Evolutionary conservation across 2,888 invertebrate species (phyloP), one percentile per base, ranked within the genome.

Genomic region (Mythimna impura): DNA sequence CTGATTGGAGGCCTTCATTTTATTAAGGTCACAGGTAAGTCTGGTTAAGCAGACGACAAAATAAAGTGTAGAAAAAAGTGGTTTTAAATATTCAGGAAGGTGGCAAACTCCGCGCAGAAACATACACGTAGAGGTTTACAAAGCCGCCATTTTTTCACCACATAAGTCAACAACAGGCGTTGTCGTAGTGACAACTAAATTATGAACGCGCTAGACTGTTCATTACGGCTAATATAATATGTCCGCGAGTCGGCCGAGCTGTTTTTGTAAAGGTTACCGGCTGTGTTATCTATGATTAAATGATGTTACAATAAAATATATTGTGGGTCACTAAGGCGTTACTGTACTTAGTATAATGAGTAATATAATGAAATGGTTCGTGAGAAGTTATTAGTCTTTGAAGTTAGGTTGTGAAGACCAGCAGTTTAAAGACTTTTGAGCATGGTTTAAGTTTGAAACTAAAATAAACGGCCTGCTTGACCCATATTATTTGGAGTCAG

Each of bases 131-230:
- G 20, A 50, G 50, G 20, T 50, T 50, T 52, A 52, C n/a, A 52
- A 52, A 52, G 50, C 50, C 3, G n/a, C 50, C n/a, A n/a, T n/a
- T 52, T 52, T 52, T 30, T 20, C 8, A 43, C n/a, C 6, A 54
- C 6, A 20, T 58, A 12, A n/a, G 25, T 12, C n/a, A 25, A 71
- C 62, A 77, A 62, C 30, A 14, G 10, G 12, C 20, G 14, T 10
- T 5, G 14, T n/a, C 20, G 22, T 10, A 10, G 55, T 54, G 58
- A 8, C 20, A 50, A 34, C 55, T 85, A 78, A 71, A 76, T 84
- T 71, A 84, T 78, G 80, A 69, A 78, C 66, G 74, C 57, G 66
- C 20, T 12, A 17, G 40, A n/a, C 14, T 47, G 22, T 81, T 71
- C 55, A 67, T 81, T 78, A 55, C 43, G 61, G n/a, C 10, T 66